Evolutionary conservation across 1,140 invertebrate species (phyloP), one percentile per base, ranked within the genome.

Genomic region (Chionoecetes opilio): DNA sequence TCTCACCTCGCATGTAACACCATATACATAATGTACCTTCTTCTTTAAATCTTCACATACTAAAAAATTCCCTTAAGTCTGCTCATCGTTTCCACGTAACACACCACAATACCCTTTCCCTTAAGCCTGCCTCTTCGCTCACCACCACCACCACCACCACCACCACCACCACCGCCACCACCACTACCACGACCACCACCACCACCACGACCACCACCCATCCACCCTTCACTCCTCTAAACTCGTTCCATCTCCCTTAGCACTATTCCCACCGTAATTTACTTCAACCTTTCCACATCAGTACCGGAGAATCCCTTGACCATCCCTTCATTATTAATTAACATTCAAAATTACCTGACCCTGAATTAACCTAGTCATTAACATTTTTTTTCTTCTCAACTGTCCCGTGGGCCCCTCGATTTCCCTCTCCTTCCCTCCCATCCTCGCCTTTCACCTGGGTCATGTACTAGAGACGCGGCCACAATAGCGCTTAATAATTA

Each of bases 321-420:
- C 63, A 26, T 75, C 63, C 63, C 63, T 6, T 75, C 63, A 26
- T 75, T 75, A 75, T 75, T 75, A 75, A 86, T 86, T 86, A 86
- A 86, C 84, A 86, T 86, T 86, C 84, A 86, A 21, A 34, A 86
- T 86, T 86, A 86, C 84, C 32, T 38, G 35, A 75, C 90, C 89
- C 35, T 75, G 32, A 17, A 75, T 34, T 91, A 31, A 75, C 41
- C 90, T 63, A 34, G 41, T 31, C 90, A 32, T 91, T 34, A 53
- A 32, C 29, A 63, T 53, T 31, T 91, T 75, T 46, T 38, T 38
- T 46, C 14, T 91, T 75, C 31, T 41, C 46, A 46, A 35, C 29
- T 90, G 37, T 41, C 88, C 46, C 32, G 32, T 87, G 6, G 29
- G 11, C 37, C 32, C 37, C 88, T 90, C 29, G 9, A 29, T 41